Conservation (phyloP, 2,888 invertebrate genomes). For the Plebejus anna region DNA sequence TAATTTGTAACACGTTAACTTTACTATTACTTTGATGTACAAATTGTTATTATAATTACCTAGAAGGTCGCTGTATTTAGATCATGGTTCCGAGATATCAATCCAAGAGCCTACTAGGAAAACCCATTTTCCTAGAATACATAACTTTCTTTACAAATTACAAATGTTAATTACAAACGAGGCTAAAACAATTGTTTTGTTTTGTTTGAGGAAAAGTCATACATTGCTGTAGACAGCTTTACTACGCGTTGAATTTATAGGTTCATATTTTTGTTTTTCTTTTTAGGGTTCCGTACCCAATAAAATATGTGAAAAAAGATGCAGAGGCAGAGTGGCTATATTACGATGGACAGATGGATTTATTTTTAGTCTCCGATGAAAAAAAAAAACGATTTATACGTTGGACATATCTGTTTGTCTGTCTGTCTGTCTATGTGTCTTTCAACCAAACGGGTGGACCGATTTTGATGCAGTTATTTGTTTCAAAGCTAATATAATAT, state of each 20-base stretch:
- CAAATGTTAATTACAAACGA: not conserved
- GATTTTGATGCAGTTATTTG: too few species aligned
- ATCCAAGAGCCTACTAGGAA: constrained; percentile 6
- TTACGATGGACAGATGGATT: too few species aligned
- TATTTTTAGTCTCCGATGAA: too few species aligned
- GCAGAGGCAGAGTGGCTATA: too few species aligned
- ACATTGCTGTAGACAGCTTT: not conserved
- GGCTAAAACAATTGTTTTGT: constrained; percentile 16
- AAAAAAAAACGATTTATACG: too few species aligned
- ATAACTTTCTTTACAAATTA: constrained; percentile 8
- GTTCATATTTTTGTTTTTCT: not conserved
- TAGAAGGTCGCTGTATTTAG: not conserved
- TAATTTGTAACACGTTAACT: not conserved
- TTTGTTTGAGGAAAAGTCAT: constrained; percentile 14
- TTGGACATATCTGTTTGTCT: too few species aligned
- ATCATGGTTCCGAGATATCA: not conserved
- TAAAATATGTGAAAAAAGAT: too few species aligned
- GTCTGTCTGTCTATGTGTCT: too few species aligned
- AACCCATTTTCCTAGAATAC: not conserved
- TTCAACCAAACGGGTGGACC: too few species aligned
- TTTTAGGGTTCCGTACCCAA: too few species aligned
- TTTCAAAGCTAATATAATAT: too few species aligned
- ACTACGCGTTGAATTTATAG: not conserved
- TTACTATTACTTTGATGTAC: not conserved
- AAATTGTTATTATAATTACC: not conserved